A percentile compares a stretch with the other conserved stretches of the same genome.
These are phyloP conservation scores for Coptotermes formosanus DNA, from an alignment of 1,140 invertebrate species.

Conservation along the genomic window DNA sequence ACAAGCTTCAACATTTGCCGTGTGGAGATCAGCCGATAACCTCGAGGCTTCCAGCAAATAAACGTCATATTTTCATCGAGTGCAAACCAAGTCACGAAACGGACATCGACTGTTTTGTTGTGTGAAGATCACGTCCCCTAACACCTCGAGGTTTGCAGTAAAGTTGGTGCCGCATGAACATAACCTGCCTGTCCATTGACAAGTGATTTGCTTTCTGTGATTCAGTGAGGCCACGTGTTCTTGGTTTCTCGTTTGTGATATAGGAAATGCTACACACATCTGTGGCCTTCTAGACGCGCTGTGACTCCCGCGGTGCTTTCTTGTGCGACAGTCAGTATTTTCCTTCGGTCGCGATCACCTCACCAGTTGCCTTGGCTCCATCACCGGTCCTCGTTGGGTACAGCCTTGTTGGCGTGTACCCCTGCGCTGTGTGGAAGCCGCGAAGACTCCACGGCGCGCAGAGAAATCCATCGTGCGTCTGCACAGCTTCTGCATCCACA, in stretches of 20 bases:
- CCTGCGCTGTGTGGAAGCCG: conserved; percentile 56
- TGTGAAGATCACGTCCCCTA: too few species aligned
- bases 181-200: background rate
- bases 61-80: too few species aligned
- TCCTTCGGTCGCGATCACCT: conserved; percentile 23
- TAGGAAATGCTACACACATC: background rate
- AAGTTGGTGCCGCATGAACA: too few species aligned
- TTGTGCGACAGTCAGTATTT: background rate
- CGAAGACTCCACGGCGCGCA: conserved; percentile 40
- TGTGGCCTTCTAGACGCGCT: background rate
- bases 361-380: conserved; percentile 41
- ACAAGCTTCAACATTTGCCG: too few species aligned
- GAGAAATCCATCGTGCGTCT: conserved; percentile 40
- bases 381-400: conserved; percentile 52
- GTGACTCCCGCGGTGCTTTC: background rate
- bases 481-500: conserved; percentile 30
- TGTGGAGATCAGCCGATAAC: too few species aligned
- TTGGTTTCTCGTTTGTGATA: background rate
- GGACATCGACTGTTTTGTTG: too few species aligned
- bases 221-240: background rate
- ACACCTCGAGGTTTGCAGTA: too few species aligned
- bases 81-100: too few species aligned
- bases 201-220: conserved; percentile 6
- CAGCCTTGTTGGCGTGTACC: conserved; percentile 57
- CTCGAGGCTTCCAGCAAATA: too few species aligned